Percentiles rank a stretch among this genome's conserved stretches.
Evolutionary conservation across 2,888 invertebrate species (phyloP).

Genomic region (Agrotis ipsilon): DNA sequence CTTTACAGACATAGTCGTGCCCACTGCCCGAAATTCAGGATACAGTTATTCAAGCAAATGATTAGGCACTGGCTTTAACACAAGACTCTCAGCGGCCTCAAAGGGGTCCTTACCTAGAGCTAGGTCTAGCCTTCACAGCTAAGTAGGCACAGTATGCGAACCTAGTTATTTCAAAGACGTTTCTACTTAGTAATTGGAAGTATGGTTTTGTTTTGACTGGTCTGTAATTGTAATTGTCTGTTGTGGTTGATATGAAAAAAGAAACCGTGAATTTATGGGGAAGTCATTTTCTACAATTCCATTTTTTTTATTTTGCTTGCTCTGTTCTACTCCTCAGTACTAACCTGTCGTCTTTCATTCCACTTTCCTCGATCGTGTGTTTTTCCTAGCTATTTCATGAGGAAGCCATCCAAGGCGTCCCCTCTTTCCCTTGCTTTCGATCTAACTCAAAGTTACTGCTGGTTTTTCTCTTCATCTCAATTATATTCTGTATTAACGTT

Average conservation of each 20-base stretch:
- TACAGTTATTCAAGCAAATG: constrained; percentile 40
- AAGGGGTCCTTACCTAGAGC: constrained; percentile 27
- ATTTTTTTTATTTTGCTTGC: too few species aligned
- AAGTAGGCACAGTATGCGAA: not conserved
- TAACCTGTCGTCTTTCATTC: too few species aligned
- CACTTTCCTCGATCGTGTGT: too few species aligned
- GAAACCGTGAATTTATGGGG: too few species aligned
- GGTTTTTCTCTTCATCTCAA: constrained; percentile 2
- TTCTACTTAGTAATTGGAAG: not conserved
- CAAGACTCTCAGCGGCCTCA: constrained; percentile 34
- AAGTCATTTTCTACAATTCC: too few species aligned
- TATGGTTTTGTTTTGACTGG: not conserved
- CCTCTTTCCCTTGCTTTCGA: too few species aligned
- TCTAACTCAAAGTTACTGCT: not conserved
- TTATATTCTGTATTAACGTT: not conserved
- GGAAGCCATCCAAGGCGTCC: too few species aligned
- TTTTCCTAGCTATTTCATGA: too few species aligned
- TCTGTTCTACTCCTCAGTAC: too few species aligned
- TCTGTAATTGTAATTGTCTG: not conserved
- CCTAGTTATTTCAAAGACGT: not conserved
- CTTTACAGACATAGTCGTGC: not conserved
- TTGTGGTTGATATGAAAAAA: too few species aligned
- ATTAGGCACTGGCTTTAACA: constrained; percentile 37
- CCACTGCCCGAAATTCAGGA: constrained; percentile 8
- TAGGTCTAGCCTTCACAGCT: not conserved